Conservation (phyloP, 92 coral and sea anemone genomes). For the Epizoanthus scotinus region DNA sequence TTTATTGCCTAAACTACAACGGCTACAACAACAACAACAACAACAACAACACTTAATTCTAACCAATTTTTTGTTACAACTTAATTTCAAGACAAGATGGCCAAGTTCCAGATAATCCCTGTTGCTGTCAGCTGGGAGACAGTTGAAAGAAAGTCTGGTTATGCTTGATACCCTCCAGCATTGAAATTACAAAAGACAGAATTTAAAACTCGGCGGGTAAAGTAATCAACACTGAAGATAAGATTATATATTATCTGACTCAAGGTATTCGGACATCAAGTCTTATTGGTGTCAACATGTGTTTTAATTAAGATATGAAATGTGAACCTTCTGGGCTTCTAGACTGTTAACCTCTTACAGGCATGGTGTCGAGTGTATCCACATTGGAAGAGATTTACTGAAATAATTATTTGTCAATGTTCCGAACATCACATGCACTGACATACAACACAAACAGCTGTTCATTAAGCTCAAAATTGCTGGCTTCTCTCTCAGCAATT, state of each 20-base stretch:
- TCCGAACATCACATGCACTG: slow-evolving; percentile 36
- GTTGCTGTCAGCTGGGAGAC: too few species aligned
- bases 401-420: slow-evolving; percentile 3
- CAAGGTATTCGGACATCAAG: not conserved
- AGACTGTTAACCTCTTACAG: not conserved
- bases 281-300: too few species aligned
- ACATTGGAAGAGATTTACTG: not conserved
- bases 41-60: too few species aligned
- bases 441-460: slow-evolving; percentile 45
- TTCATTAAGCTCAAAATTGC: slow-evolving; percentile 23
- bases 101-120: too few species aligned
- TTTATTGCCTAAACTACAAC: too few species aligned
- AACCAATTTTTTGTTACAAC: too few species aligned
- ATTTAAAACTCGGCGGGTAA: too few species aligned
- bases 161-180: not conserved
- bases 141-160: not conserved
- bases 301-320: too few species aligned
- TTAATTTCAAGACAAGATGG: too few species aligned
- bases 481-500: slow-evolving; percentile 41
- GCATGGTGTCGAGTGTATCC: not conserved
- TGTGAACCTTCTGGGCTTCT: too few species aligned
- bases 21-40: too few species aligned
- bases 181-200: too few species aligned
- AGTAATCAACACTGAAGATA: not conserved
- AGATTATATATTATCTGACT: not conserved